Base-by-base conservation (phyloP, 2,113 vertebrate genomes). In the Beaufortia kweichowensis region DNA sequence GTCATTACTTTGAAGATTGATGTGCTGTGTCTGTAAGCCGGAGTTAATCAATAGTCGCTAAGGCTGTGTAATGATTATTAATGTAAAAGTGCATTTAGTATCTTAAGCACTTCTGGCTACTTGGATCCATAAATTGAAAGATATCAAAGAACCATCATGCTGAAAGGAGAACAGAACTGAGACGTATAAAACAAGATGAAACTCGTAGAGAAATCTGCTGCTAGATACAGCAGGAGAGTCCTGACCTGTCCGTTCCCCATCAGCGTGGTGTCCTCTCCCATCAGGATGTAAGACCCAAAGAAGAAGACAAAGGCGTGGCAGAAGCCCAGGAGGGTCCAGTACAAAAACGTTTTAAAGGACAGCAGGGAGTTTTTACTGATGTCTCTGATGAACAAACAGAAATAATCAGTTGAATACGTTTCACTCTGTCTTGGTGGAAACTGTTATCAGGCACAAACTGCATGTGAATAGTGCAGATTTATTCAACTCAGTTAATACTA, bases 301-400 rank as follows among this genome's bases (percentile, higher is more conserved):
- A 98, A 99, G 91, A 99, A 99, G 86, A 96, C 87, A 77, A 99
- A 97, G 71, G 97, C 96, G 61, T 99, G 97, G 85, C 89, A 93
- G 88, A 99, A 98, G 76, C 97, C 97, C 88, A 98, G 85, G 78
- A 95, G 7, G 3, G 97, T 99, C 97, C 97, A 99, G 87, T 98
- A 98, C 86, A 99, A 86, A 90, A 99, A 98, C 11, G 94, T 95
- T 87, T 93, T 93, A 89, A 93, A 96, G 65, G 96, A 96, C 75
- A 99, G 90, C 79, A 94, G 88, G 68, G 92, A 87, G 80, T 99
- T 99, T 93, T 92, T 98, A 90, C 95, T 97, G 89, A 98, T 98
- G 86, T 98, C 97, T 90, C 97, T 99, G 93, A 78, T 79, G 78
- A 84, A 86, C 10, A 80, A 56, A 81, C 74, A 62, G 41, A 84